Evolutionary conservation across 2,888 invertebrate genomes (phyloP).

Genomic region (Agriopis marginaria): DNA sequence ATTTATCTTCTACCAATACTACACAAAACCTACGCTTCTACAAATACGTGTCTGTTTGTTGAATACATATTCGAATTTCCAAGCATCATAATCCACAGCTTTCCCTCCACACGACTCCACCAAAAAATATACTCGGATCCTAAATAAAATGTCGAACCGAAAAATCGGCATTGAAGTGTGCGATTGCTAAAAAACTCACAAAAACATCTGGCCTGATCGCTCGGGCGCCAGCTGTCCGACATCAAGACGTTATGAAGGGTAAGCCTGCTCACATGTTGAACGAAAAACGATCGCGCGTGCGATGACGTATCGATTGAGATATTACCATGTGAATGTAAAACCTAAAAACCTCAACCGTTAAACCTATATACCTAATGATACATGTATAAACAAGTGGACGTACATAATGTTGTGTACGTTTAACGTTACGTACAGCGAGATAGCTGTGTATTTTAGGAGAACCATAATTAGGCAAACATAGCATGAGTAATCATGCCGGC

Average conservation of each 20-base stretch:
- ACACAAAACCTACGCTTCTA: neutral
- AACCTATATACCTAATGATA: slow-evolving; percentile 2
- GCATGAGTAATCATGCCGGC: slow-evolving; percentile 46
- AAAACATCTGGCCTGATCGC: slow-evolving; percentile 71
- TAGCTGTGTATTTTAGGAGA: slow-evolving; percentile 45
- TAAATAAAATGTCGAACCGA: slow-evolving; percentile 56
- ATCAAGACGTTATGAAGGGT: slow-evolving; percentile 81
- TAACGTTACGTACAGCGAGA: slow-evolving; percentile 26
- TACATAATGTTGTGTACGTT: slow-evolving; percentile 26
- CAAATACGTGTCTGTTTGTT: slow-evolving; percentile 1
- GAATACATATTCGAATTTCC: slow-evolving; percentile 4
- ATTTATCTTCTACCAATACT: neutral
- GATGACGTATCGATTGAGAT: slow-evolving; percentile 42
- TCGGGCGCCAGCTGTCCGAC: slow-evolving; percentile 75
- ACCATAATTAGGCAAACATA: slow-evolving; percentile 53
- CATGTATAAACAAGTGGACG: slow-evolving; percentile 20
- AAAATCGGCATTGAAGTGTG: slow-evolving; percentile 61
- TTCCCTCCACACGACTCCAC: neutral
- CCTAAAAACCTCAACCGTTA: slow-evolving; percentile 3
- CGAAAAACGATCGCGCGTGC: slow-evolving; percentile 68
- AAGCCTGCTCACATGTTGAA: slow-evolving; percentile 73
- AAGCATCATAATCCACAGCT: slow-evolving; percentile 8
- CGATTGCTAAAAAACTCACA: slow-evolving; percentile 70
- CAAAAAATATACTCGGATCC: slow-evolving; percentile 17
- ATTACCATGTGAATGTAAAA: slow-evolving; percentile 8